Conservation (phyloP, 2,888 invertebrate genomes). For the Heliothis peltigera region DNA sequence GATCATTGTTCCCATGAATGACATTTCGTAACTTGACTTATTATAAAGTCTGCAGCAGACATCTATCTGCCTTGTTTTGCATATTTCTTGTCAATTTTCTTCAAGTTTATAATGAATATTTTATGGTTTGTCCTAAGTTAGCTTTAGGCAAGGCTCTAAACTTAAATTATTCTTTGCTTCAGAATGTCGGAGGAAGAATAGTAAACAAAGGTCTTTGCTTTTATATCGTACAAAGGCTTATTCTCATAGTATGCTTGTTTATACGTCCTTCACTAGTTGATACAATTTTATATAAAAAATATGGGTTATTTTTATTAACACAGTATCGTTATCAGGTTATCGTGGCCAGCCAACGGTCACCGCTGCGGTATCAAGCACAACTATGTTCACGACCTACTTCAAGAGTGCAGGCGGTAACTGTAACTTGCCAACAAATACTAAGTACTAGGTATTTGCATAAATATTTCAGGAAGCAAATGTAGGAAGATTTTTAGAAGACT, state of each 20-base stretch:
- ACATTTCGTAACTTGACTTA: neutral
- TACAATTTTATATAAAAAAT: neutral
- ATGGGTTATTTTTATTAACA: constrained; percentile 22
- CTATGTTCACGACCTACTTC: constrained; percentile 51
- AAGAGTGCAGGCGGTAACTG: constrained; percentile 27
- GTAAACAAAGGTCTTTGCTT: too few relatives aligned
- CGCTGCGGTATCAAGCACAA: constrained; percentile 50
- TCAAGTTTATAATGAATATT: constrained; percentile 8
- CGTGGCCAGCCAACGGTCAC: constrained; percentile 51
- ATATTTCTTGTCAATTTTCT: constrained; percentile 4
- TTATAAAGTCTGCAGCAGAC: neutral
- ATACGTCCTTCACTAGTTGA: neutral
- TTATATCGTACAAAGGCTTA: neutral
- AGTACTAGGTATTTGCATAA: constrained; percentile 6
- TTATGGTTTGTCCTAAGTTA: neutral
- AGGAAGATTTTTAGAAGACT: too few relatives aligned
- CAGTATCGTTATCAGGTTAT: constrained; percentile 54
- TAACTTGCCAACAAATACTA: constrained; percentile 17
- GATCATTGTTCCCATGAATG: neutral
- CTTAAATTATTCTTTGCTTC: too few relatives aligned
- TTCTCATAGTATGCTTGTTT: neutral
- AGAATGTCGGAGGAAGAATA: too few relatives aligned
- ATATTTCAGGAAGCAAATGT: neutral
- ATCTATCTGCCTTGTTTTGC: constrained; percentile 13
- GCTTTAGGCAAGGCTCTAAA: neutral